Percentiles rank a stretch among this genome's conserved stretches.
These are phyloP conservation scores for Agrypnia vestita DNA, from an alignment of 1,140 invertebrate species.

Conservation along the genomic window DNA sequence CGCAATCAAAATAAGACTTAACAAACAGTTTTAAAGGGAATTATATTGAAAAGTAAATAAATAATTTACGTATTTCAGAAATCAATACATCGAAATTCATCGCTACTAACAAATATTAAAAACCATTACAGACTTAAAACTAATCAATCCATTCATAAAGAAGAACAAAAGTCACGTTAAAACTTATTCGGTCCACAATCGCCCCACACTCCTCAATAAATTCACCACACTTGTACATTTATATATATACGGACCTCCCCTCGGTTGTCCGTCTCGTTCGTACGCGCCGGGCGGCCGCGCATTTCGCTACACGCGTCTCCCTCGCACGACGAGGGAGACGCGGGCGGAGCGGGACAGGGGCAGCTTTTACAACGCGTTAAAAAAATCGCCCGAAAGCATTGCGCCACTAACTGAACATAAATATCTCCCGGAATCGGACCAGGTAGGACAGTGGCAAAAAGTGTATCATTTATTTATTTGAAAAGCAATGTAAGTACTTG, in stretches of 20 bases:
- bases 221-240: no score
- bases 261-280: background rate
- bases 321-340: slow-evolving; percentile 50
- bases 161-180: no score
- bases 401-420: slow-evolving; percentile 46
- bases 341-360: slow-evolving; percentile 53
- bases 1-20: no score
- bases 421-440: slow-evolving; percentile 7
- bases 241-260: slow-evolving; percentile 16
- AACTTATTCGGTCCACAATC: background rate
- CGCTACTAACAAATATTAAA: no score
- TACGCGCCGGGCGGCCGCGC: background rate
- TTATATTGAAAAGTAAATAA: no score
- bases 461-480: background rate
- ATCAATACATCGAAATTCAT: no score
- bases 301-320: background rate
- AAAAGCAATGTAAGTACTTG: no score
- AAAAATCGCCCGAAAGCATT: slow-evolving; percentile 56
- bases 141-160: no score
- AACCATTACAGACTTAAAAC: no score
- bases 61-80: no score
- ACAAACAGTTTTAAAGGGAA: no score
- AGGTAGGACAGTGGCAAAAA: slow-evolving; percentile 42
- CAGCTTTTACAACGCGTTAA: slow-evolving; percentile 60
- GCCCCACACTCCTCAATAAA: slow-evolving; percentile 30